A percentile compares a stretch with the other conserved stretches of the same genome.
Conservation (phyloP, 2,888 invertebrate genomes). For the Drosophila crucigera region DNA sequence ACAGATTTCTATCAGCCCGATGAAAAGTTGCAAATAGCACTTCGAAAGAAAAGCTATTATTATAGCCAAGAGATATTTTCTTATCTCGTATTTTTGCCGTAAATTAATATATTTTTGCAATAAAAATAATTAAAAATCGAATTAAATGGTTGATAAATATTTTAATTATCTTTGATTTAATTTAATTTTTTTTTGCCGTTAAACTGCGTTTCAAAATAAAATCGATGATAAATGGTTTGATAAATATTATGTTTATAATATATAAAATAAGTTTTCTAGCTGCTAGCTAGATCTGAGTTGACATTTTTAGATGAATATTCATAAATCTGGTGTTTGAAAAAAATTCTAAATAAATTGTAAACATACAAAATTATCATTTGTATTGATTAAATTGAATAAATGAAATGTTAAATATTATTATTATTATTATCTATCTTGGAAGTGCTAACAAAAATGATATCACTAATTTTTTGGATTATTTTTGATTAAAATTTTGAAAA, state of each 20-base stretch:
- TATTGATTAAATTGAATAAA: not conserved
- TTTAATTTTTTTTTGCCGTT: not conserved
- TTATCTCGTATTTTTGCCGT: not conserved
- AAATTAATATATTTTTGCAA: not conserved
- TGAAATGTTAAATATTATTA: not conserved
- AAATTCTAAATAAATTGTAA: not conserved
- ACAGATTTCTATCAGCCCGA: not conserved
- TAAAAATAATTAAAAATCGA: not conserved
- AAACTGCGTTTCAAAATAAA: not conserved
- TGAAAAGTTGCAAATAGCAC: not conserved
- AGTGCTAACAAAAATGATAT: not conserved
- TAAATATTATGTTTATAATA: not conserved
- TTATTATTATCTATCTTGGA: not conserved
- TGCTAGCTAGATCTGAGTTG: not conserved
- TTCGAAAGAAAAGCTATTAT: not conserved
- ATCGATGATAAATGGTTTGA: not conserved
- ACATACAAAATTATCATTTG: not conserved
- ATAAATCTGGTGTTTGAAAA: not conserved
- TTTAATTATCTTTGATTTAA: not conserved
- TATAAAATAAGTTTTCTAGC: not conserved
- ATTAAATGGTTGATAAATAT: not conserved
- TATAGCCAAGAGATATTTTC: not conserved
- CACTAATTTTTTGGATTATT: not conserved
- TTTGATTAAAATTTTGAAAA: slow-evolving; percentile 4
- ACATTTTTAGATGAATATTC: not conserved